phyloP scores from a whole-genome alignment of 2,113 vertebrate genomes.

The Monarcha castaneiventris region DNA sequence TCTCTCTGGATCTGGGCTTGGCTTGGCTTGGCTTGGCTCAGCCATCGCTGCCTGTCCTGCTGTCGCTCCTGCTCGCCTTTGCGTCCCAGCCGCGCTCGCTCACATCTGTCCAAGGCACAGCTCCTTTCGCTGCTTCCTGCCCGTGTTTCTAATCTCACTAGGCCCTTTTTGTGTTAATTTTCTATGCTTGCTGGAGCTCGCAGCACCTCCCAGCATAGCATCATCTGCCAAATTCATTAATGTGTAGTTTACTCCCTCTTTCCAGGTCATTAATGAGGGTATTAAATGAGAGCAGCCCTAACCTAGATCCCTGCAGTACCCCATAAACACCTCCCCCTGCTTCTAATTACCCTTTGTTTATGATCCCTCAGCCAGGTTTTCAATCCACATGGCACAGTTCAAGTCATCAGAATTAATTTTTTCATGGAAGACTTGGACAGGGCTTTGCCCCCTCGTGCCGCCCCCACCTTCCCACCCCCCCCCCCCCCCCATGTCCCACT shows the following conservation, averaged over 20 bases:
- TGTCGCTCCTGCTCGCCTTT: accelerated
- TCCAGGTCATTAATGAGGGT: slow-evolving; percentile 69
- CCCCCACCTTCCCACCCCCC: background rate
- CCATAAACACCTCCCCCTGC: slow-evolving; percentile 60
- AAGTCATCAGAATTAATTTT: slow-evolving; percentile 61
- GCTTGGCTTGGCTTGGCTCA: background rate
- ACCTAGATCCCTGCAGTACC: slow-evolving; percentile 63
- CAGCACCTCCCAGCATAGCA: slow-evolving; percentile 51
- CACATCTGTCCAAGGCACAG: background rate
- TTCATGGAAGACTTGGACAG: background rate
- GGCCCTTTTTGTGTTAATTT: slow-evolving; percentile 51
- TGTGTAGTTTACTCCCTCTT: slow-evolving; percentile 61
- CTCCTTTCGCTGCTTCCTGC: background rate
- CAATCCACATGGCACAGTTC: slow-evolving; percentile 43
- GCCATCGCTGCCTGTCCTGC: background rate
- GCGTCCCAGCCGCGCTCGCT: background rate
- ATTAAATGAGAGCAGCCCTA: slow-evolving; percentile 64
- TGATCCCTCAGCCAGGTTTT: slow-evolving; percentile 54
- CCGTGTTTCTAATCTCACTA: slow-evolving; percentile 19
- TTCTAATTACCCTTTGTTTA: slow-evolving; percentile 73
- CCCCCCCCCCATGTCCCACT: background rate
- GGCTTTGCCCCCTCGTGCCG: background rate
- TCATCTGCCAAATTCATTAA: slow-evolving; percentile 72
- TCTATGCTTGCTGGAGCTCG: slow-evolving; percentile 36
- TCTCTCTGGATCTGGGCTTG: background rate